Evolutionary conservation across 2,113 vertebrate species (phyloP), one percentile per base, ranked within the genome.

Genomic region (Geothlypis trichas): DNA sequence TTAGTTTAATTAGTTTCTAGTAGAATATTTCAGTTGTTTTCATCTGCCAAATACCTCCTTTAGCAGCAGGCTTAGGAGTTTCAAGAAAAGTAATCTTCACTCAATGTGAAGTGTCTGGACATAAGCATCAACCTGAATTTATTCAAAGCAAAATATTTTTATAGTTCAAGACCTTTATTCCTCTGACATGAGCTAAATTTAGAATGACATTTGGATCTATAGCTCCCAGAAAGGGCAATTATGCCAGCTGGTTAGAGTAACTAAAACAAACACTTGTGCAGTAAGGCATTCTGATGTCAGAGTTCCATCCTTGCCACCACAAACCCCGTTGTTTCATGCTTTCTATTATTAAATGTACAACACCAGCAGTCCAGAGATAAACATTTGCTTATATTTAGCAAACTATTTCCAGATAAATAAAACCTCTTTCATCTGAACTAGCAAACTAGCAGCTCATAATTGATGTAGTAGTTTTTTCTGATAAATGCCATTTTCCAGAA

Each of bases 221-320:
- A 94, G 76, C 96, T 95, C 87, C 93, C 90, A 97, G 95, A 95
- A 97, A 97, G 96, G 97, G 92, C 96, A 98, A 95, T 96, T 94
- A 97, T 90, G 96, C 87, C 95, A 95, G 92, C 72, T 97, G 95
- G 95, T 96, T 86, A 92, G 93, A 96, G 97, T 97, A 97, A 96
- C 96, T 95, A 97, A 97, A 97, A 97, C 96, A 97, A 97, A 98
- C 95, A 97, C 88, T 97, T 88, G 84, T 91, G 75, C n/a, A 37
- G 90, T 75, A 96, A 93, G 84, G 87, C 69, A 66, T 90, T 83
- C 81, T 96, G 95, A 97, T 96, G 81, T 86, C 91, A 96, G 78
- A 95, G 73, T 66, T 54, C 66, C 59, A 90, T 78, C 39, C 58
- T 93, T 93, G 62, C 78, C 6, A 42, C 83, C 75, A 58, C 4